phyloP scores from a whole-genome alignment of 2,113 vertebrate genomes.

The Daphoenositta chrysoptera region DNA sequence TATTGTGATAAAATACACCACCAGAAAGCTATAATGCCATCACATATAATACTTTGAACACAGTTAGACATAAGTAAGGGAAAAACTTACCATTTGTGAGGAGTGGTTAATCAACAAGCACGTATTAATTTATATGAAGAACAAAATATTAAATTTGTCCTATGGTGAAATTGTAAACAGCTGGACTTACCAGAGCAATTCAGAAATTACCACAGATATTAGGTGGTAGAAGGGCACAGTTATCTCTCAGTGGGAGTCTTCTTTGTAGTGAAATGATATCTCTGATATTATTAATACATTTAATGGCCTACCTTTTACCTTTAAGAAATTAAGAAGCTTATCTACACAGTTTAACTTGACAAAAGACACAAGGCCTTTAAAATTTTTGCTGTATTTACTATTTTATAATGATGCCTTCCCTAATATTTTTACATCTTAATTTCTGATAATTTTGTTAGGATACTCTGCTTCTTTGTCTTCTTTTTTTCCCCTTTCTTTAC shows the following conservation, averaged over 20 bases:
- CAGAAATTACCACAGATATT: neutral
- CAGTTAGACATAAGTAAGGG: neutral
- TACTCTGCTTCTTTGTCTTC: neutral
- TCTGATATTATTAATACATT: neutral
- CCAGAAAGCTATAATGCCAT: neutral
- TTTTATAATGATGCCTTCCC: neutral
- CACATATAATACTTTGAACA: neutral
- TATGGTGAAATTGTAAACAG: neutral
- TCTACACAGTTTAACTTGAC: neutral
- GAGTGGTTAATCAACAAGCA: neutral
- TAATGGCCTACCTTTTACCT: neutral
- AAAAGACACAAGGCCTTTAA: neutral
- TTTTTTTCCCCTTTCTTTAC: no score
- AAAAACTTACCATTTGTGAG: neutral
- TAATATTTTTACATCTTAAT: neutral
- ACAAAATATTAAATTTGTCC: neutral
- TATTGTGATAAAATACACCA: neutral
- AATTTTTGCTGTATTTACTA: neutral
- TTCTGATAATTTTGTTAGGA: neutral
- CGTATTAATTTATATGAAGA: neutral
- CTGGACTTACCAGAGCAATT: neutral
- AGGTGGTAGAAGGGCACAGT: neutral
- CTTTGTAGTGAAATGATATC: neutral
- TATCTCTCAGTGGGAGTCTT: neutral
- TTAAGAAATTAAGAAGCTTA: neutral